Base-by-base conservation (phyloP, 2,797 vertebrate species). In the Cryptoblepharus egeriae region DNA sequence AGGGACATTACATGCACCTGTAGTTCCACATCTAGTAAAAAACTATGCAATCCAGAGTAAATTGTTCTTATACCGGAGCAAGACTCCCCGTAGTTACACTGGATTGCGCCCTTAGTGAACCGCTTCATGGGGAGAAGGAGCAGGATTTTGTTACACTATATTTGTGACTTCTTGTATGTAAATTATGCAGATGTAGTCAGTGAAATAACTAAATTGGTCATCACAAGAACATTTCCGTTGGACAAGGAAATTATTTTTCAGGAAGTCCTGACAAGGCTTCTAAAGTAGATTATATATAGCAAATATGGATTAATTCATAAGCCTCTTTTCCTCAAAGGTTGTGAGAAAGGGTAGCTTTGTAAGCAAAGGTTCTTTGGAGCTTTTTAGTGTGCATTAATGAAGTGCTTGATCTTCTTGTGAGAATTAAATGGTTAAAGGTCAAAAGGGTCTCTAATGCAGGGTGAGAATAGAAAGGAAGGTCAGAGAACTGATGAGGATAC, bases 231-330 rank as follows among this genome's bases (percentile, higher is more conserved):
- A 75, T 35, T 60, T 45, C 61, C 18, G 49, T 55, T 70, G 1
- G 37, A 75, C 37, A 64, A 74, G 45, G 0, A 8, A 79, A 39
- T 52, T 37, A 10, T 30, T 2, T 68, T 71, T 80, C 42, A 20
- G 0, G 15, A 28, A 73, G 13, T 4, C 20, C 78, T 74, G 8
- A 60, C 22, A 72, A 65, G 1, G 8, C 7, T 67, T 26, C 1
- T 42, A 60, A 82, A 77, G 11, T 18, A 67, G 9, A 28, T 85
- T 86, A 63, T 55, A 16, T 9, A 52, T 32, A 61, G 57, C 11
- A 63, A 49, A 70, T 49, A 68, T 57, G n/a, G 58, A n/a, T 52
- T 81, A 79, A 79, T 52, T 15, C 8, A 81, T 68, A 83, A 77
- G 22, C 79, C 4, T 28, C 52, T 49, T 79, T 83, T 45, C 5